Percentiles rank a stretch among this genome's conserved stretches.
Conservation (phyloP, 1,140 invertebrate species). For the Eubasilissa regina region DNA sequence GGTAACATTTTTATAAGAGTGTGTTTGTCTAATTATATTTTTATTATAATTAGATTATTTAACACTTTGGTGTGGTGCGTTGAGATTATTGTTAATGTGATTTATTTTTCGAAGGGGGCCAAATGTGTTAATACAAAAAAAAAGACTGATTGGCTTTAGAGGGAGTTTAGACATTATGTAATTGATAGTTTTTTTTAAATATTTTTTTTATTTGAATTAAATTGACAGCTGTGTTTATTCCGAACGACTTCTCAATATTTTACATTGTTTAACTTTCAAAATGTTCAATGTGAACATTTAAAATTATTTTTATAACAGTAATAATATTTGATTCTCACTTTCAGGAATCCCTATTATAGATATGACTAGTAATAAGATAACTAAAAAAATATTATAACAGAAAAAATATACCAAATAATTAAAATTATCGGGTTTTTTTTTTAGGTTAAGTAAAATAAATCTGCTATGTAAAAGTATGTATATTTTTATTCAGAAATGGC, state of each 20-base stretch:
- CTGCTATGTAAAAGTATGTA: conserved; percentile 7
- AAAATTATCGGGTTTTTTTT: not conserved
- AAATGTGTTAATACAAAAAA: conserved; percentile 5
- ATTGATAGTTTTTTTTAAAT: too few relatives aligned
- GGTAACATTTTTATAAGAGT: too few relatives aligned
- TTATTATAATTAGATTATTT: too few relatives aligned
- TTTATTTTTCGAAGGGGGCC: conserved; percentile 12
- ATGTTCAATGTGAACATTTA: too few relatives aligned
- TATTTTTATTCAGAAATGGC: conserved; percentile 27
- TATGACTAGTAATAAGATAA: not conserved
- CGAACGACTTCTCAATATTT: too few relatives aligned
- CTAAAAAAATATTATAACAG: not conserved
- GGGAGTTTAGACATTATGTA: too few relatives aligned
- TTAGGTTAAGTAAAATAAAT: conserved; percentile 26
- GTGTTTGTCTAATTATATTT: too few relatives aligned
- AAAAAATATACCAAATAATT: conserved; percentile 18
- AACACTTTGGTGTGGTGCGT: too few relatives aligned
- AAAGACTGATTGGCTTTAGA: not conserved
- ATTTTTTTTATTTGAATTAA: too few relatives aligned
- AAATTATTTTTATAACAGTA: not conserved
- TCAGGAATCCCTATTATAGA: not conserved
- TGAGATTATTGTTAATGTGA: not conserved
- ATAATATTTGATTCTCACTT: not conserved
- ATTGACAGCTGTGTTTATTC: too few relatives aligned
- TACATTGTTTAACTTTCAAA: too few relatives aligned